Evolutionary conservation across 1,140 invertebrate genomes (phyloP), one percentile per base, ranked within the genome.

Genomic region (Bombus consobrinus): DNA sequence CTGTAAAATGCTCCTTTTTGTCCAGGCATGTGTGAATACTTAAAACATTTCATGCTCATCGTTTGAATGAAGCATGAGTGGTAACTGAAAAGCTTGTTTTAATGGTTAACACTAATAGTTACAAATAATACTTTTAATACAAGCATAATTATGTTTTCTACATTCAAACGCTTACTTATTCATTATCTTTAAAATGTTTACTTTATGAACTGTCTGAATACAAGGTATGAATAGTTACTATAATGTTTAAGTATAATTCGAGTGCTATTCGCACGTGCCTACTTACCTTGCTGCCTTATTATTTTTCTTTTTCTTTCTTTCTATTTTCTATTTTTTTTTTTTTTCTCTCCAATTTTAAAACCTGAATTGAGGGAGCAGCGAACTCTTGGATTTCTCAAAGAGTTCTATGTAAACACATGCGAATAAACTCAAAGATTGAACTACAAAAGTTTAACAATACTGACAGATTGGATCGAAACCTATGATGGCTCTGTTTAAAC

Each of bases 381-480:
- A 47, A 62, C 75, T 72, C 68, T 85, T 75, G 25, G 10, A 41
- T 18, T 64, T 74, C n/a, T 53, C 57, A 86, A 82, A 37, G 43
- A 62, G 66, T 83, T 66, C 64, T 18, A 84, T 74, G 73, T 83
- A 80, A 87, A 88, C 80, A 84, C 66, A 81, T 86, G 53, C 81
- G 87, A 82, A 77, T 81, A 80, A 74, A 81, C 34, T 89, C 66
- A 86, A 83, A 87, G 81, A 89, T 90, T 87, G 88, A 91, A 88
- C 93, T 93, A 92, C 83, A 91, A 78, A 78, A 92, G 88, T 82
- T 93, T 94, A 82, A 93, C 88, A 80, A 89, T 91, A 93, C 92
- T 94, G 92, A 94, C 93, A 94, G 93, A 94, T 94, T 93, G 93
- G 92, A 93, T 92, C 92, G 89, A 95, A 95, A 93, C 93, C 93